phyloP scores from a whole-genome alignment of 2,113 vertebrate genomes.

The Mellivora capensis region DNA sequence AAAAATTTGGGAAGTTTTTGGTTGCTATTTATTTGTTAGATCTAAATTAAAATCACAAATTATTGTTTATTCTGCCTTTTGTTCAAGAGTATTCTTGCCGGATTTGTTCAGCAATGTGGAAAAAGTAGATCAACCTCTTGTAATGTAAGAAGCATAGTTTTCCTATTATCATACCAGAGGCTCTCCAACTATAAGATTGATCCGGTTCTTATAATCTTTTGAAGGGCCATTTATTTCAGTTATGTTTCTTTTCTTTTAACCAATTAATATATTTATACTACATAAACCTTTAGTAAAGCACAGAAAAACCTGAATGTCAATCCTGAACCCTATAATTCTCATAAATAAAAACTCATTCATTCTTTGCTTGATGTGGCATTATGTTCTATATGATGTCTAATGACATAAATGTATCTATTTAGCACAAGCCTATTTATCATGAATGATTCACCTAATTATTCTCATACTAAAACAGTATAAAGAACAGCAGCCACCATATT shows the following conservation, averaged over 20 bases:
- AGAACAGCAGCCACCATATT: conserved; percentile 38
- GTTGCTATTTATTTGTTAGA: not conserved
- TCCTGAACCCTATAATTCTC: not conserved
- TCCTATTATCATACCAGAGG: not conserved
- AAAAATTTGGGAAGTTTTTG: not conserved
- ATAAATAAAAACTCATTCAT: not conserved
- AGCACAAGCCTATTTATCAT: conserved; percentile 44
- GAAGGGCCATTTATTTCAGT: not conserved
- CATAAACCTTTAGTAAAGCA: not conserved
- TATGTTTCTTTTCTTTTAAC: not conserved
- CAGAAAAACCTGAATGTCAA: not conserved
- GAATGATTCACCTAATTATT: conserved; percentile 62
- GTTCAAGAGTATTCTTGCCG: not conserved
- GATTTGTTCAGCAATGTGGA: not conserved
- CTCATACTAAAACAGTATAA: conserved; percentile 51
- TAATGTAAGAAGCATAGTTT: not conserved
- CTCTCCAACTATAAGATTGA: not conserved
- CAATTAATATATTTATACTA: not conserved
- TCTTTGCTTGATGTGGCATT: conserved; percentile 26
- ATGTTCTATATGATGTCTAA: conserved; percentile 33
- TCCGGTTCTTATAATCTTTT: not conserved
- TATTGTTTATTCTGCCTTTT: not conserved
- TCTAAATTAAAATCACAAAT: not conserved
- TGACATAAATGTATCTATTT: conserved; percentile 39
- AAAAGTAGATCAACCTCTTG: not conserved